These are phyloP conservation scores for Artibeus jamaicensis DNA, from an alignment of 2,797 vertebrate genomes.

Conservation along the genomic window DNA sequence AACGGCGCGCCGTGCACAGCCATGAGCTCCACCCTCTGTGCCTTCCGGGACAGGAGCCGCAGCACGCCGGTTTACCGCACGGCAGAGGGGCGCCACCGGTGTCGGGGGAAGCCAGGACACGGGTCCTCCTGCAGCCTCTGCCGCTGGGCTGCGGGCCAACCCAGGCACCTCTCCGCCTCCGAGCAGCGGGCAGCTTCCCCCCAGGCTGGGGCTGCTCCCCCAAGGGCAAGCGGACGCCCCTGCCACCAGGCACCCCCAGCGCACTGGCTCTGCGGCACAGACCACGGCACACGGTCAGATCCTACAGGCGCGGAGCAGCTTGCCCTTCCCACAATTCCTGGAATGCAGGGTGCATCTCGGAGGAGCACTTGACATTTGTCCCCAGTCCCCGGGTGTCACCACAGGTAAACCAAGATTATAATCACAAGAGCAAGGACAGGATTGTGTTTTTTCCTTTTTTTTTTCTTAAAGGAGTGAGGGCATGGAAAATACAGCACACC, in stretches of 20 bases:
- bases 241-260: background rate
- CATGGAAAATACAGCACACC: conserved; percentile 86
- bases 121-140: background rate
- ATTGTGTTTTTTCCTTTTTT: conserved; percentile 48
- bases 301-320: background rate
- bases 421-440: conserved; percentile 82
- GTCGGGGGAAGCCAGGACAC: background rate
- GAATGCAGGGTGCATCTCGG: background rate
- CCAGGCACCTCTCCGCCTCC: background rate
- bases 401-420: conserved; percentile 78
- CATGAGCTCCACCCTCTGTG: rapidly evolving
- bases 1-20: rapidly evolving
- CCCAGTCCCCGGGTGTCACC: conserved; percentile 71
- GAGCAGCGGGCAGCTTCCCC: rapidly evolving
- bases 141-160: background rate
- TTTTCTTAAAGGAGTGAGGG: conserved; percentile 78
- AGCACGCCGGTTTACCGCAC: background rate
- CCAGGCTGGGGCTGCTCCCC: background rate
- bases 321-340: background rate
- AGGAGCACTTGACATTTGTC: background rate
- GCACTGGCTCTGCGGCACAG: background rate
- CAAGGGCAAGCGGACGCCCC: background rate
- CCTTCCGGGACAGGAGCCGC: background rate
- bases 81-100: background rate
- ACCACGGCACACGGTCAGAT: rapidly evolving